Base-by-base conservation (phyloP, 2,888 invertebrate genomes). In the Diplazon laetatorius region DNA sequence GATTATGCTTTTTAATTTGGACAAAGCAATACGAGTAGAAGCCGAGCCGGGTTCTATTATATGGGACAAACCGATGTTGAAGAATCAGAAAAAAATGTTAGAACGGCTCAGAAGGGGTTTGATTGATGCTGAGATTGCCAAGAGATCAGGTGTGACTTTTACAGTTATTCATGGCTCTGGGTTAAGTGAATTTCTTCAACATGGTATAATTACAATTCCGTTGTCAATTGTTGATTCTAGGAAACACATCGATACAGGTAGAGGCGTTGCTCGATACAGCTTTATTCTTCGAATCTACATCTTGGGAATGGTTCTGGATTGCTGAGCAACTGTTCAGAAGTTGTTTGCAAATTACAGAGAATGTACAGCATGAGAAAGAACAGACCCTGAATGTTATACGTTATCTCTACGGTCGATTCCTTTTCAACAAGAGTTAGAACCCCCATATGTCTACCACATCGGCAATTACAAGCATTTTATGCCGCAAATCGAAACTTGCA, bases 1-100 rank as follows among this genome's bases (percentile, higher is more conserved):
- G 0, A 90, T 90, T 82, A 92, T 93, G 81, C 89, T 95, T 0
- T 91, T 94, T 18, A 91, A 93, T 20, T 92, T 93, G 25, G 94
- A 94, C 77, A 89, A 92, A 8, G 91, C 92, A 78, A 87, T 93
- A 0, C 86, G 93, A 2, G 88, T 89, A 0, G 90, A 92, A 60
- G 92, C 93, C 63, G 94, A 93, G 0, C 92, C 93, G 1, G 93
- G 92, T 0, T 92, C 93, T 12, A 90, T 92, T 0, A 89, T 92
- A 10, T 91, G 89, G 89, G 80, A 83, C 8, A 86, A 89, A 69
- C 91, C 91, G 0, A 37, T 25, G 25, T 50, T 81, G 3, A 78
- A 63, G 25, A 46, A 62, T n/a, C 35, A 70, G 1, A 62, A 69
- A 8, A 87, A 91, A 44, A 90, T 92, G 8, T 30, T 80, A 37